These are phyloP conservation scores for Cavia porcellus DNA, from an alignment of 2,113 vertebrate genomes.

Conservation along the genomic window DNA sequence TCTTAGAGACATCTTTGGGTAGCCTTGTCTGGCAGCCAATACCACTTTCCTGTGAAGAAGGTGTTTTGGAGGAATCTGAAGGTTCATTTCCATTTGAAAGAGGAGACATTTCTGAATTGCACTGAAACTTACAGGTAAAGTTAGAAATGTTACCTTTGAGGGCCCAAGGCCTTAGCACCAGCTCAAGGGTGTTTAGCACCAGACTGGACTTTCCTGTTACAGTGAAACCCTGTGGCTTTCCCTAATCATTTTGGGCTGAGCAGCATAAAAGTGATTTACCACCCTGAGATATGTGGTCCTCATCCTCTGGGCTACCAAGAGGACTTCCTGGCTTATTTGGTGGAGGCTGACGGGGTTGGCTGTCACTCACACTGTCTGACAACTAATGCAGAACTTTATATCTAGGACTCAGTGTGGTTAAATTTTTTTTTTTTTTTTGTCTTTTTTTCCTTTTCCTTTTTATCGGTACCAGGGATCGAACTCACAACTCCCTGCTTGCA, in stretches of 20 bases:
- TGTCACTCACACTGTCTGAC: accelerated
- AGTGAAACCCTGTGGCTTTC: neutral
- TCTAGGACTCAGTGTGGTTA: neutral
- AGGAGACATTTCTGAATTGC: neutral
- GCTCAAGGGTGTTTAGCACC: accelerated
- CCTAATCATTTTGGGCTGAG: neutral
- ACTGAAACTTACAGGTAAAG: neutral
- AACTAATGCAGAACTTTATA: too few relatives aligned
- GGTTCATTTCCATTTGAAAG: neutral
- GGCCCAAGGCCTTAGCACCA: neutral
- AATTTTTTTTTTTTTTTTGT: neutral
- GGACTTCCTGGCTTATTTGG: neutral
- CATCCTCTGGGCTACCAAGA: neutral
- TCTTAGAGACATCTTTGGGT: neutral
- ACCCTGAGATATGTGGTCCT: neutral
- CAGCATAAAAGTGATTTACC: accelerated
- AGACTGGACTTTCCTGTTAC: neutral
- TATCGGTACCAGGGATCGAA: too few relatives aligned
- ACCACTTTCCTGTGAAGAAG: neutral
- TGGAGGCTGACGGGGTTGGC: neutral
- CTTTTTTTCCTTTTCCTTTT: too few relatives aligned
- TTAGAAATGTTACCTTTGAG: neutral
- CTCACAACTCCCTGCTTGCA: too few relatives aligned
- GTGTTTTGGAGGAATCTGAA: conserved; percentile 1
- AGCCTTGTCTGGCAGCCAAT: neutral